Base-by-base conservation (phyloP, 2,888 invertebrate species). In the Bedellia somnulentella region DNA sequence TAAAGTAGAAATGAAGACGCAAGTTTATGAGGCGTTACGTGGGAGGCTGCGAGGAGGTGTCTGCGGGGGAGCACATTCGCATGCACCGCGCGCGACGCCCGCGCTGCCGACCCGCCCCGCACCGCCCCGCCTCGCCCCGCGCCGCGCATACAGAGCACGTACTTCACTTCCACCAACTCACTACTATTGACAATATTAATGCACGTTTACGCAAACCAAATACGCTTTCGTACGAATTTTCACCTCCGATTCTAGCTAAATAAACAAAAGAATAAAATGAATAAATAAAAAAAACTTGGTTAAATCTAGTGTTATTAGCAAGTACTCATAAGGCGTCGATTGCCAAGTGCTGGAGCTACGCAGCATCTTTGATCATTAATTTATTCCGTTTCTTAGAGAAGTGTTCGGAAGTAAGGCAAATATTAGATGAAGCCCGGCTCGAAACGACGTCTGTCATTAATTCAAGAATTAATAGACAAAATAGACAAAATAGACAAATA, bases 141-240 rank as follows among this genome's bases (percentile, higher is more conserved):
- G n/a, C n/a, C n/a, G n/a, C n/a, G 70, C 71, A 71, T 67, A 70
- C 71, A 68, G 70, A 63, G 70, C 73, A 75, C 73, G 73, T 75
- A 70, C 71, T 67, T 67, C 67, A 70, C 68, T 75, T 71, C 71
- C 63, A 71, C 70, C 70, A 73, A 73, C 71, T 71, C 70, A n/a
- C 64, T 68, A 73, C 73, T 75, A 75, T 73, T 75, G 73, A 75
- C 73, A 73, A 71, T 71, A 73, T 71, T 71, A 71, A 73, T 71
- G 71, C 68, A 71, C 70, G 70, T 64, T 71, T 70, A 71, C 60
- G n/a, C n/a, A n/a, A n/a, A n/a, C n/a, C n/a, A n/a, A n/a, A n/a
- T n/a, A n/a, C n/a, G n/a, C n/a, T n/a, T n/a, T n/a, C n/a, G n/a
- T n/a, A n/a, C n/a, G n/a, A n/a, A n/a, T n/a, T n/a, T n/a, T n/a